phyloP scores from a whole-genome alignment of 2,113 vertebrate species.

The Macrotus californicus region DNA sequence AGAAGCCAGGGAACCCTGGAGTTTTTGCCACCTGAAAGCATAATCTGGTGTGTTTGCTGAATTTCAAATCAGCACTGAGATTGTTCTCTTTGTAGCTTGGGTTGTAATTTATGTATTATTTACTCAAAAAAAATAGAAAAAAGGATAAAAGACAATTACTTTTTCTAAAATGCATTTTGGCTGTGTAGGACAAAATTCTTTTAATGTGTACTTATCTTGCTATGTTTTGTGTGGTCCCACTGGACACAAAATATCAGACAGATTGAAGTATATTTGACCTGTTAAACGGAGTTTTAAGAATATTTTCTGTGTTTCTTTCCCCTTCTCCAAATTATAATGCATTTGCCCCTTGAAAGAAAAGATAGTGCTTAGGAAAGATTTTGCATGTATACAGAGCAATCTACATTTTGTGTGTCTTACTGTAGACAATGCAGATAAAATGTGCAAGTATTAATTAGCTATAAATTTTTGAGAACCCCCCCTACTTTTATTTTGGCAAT shows the following conservation, averaged over 20 bases:
- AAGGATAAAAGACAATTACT: constrained; percentile 51
- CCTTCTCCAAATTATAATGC: background rate
- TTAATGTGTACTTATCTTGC: constrained; percentile 24
- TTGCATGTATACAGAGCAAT: background rate
- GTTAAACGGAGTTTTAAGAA: constrained; percentile 33
- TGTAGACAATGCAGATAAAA: background rate
- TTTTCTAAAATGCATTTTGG: constrained; percentile 61
- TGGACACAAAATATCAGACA: constrained; percentile 23
- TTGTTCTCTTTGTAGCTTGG: constrained; percentile 65
- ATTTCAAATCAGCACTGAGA: constrained; percentile 74
- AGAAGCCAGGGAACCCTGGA: constrained; percentile 71
- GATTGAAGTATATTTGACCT: constrained; percentile 28
- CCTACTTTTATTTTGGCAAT: background rate
- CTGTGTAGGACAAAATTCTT: constrained; percentile 61
- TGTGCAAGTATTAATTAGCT: background rate
- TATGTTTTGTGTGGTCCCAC: constrained; percentile 51
- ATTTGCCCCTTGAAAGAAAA: background rate
- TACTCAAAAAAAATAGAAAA: constrained; percentile 58
- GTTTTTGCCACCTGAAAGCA: constrained; percentile 78
- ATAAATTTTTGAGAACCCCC: background rate
- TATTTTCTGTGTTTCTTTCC: background rate
- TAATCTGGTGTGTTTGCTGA: constrained; percentile 73
- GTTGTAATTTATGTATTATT: constrained; percentile 77
- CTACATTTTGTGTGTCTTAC: background rate
- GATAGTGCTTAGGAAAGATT: background rate